Base-by-base conservation (phyloP, 53 echinoderm and acorn worm genomes). In the Holothuria scabra region DNA sequence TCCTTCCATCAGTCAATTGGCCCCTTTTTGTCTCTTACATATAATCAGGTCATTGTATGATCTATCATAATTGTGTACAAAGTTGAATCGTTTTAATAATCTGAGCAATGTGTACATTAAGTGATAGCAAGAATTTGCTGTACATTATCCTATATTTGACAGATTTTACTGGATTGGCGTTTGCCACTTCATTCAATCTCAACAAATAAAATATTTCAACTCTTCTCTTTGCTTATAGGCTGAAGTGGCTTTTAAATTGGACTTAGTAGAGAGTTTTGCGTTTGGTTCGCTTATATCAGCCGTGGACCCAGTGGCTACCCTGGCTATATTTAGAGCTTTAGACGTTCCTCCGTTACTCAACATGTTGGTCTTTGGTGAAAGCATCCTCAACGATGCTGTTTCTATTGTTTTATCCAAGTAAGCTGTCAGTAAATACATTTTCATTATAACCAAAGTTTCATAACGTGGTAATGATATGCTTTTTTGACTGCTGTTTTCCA, bases 341-440 rank as follows among this genome's bases (percentile, higher is more conserved):
- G 94, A 97, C 87, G 94, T 92, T 29, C 90, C 92, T 72, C 97
- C 94, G 0, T 44, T 97, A n/a, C 92, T 97, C 59, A 92, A 97
- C 89, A 94, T 97, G 94, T 81, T 97, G 87, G 97, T 97, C 41
- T 97, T 97, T 87, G 97, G 97, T 0, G 97, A 97, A 75, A 94
- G 94, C 38, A 94, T 97, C 30, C 94, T 97, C 34, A 97, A 97
- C 38, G 97, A 94, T 83, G 96, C 96, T 28, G 96, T 96, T 33
- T 91, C 96, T 4, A 96, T 96, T 88, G 96, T 96, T 19, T 71
- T 96, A 34, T 93, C 93, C 5, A 94, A 93, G 96, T 96, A 84
- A 91, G 96, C 91, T 13, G 16, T 52, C 52, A 41, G 10, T 41
- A 41, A 41, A 52, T 32, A 9, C 12, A 3, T 16, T 25, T 61